Percentiles rank a stretch among this genome's conserved stretches.
These are phyloP conservation scores for Odobenus rosmarus DNA, from an alignment of 2,113 vertebrate species.

Conservation along the genomic window DNA sequence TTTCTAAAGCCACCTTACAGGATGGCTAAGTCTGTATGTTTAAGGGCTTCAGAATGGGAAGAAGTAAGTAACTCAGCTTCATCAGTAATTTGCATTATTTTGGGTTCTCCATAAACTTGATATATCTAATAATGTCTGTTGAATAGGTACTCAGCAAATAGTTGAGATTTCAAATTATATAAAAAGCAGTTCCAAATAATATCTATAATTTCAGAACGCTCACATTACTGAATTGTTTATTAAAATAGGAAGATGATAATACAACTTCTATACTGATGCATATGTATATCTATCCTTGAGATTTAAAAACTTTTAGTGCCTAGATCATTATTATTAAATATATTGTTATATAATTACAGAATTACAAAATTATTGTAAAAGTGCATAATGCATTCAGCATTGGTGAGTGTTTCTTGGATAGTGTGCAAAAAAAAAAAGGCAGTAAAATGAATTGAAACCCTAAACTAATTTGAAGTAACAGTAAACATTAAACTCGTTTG, in stretches of 20 bases:
- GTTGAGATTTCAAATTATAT: background rate
- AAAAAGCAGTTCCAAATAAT: background rate
- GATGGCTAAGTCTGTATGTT: background rate
- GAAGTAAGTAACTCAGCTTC: background rate
- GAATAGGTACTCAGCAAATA: background rate
- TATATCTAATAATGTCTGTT: background rate
- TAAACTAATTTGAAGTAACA: constrained; percentile 66
- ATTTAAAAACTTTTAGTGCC: background rate
- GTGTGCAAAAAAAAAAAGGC: background rate
- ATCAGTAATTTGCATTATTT: background rate
- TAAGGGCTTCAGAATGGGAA: background rate
- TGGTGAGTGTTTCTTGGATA: background rate
- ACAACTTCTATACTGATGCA: background rate
- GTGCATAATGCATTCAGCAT: background rate
- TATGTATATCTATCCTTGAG: background rate
- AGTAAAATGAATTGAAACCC: constrained; percentile 41
- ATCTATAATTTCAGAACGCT: background rate
- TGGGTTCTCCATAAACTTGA: background rate
- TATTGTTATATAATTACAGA: background rate
- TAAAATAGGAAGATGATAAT: background rate
- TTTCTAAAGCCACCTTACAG: background rate
- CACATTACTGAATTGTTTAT: background rate
- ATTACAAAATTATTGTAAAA: background rate
- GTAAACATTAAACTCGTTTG: constrained; percentile 64
- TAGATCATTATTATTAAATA: background rate